These are phyloP conservation scores for Maniola jurtina DNA, from an alignment of 1,140 invertebrate genomes.

Conservation along the genomic window DNA sequence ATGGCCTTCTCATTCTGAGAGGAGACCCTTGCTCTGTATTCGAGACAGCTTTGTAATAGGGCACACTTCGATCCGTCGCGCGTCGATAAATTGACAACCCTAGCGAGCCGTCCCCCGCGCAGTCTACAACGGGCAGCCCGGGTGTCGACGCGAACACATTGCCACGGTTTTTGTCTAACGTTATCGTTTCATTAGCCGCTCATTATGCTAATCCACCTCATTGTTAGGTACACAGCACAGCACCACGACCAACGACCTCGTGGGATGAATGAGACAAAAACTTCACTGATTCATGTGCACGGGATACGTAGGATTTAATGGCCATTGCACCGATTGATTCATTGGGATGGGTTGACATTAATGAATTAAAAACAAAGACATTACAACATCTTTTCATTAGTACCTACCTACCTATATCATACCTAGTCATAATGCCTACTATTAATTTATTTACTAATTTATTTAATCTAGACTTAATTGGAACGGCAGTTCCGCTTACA, in stretches of 20 bases:
- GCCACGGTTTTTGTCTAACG: conserved; percentile 22
- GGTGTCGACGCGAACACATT: conserved; percentile 24
- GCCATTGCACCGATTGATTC: conserved; percentile 6
- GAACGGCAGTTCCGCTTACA: no score
- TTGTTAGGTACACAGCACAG: background rate
- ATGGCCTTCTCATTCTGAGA: no score
- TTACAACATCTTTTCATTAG: no score
- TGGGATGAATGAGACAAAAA: conserved; percentile 15
- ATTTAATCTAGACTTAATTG: no score
- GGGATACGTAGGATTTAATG: background rate
- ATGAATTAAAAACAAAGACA: background rate
- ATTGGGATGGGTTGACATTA: background rate
- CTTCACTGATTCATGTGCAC: background rate
- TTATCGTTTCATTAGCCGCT: conserved; percentile 24
- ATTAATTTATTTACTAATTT: no score
- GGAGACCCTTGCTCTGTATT: no score
- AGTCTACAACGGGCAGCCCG: background rate
- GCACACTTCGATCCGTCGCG: no score
- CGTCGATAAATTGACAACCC: conserved; percentile 5
- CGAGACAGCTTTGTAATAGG: no score
- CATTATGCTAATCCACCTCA: conserved; percentile 22
- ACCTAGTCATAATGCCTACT: no score
- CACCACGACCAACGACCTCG: conserved; percentile 16
- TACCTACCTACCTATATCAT: no score
- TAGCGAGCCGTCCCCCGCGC: conserved; percentile 8